These are phyloP conservation scores for Capitulum mitella DNA, from an alignment of 2,888 invertebrate species.

Conservation along the genomic window DNA sequence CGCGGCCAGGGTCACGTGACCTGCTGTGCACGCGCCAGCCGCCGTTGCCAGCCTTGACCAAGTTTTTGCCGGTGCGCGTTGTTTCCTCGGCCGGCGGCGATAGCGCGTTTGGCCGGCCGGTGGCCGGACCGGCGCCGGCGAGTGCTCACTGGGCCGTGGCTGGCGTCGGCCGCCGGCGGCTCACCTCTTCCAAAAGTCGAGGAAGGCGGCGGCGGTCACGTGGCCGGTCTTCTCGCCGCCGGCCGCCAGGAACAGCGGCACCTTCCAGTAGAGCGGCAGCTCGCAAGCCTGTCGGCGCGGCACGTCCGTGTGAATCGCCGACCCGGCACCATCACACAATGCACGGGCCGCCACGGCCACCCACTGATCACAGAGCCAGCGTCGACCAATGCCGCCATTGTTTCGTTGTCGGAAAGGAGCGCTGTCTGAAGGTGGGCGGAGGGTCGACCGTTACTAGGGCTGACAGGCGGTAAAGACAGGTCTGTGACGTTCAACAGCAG, in stretches of 20 bases:
- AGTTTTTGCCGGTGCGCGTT: neutral
- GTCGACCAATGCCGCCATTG: too few relatives aligned
- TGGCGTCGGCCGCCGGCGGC: constrained; percentile 38
- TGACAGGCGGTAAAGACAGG: too few relatives aligned
- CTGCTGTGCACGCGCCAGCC: neutral
- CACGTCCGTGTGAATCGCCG: too few relatives aligned
- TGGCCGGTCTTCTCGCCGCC: constrained; percentile 64
- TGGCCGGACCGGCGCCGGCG: neutral
- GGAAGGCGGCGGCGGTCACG: constrained; percentile 73
- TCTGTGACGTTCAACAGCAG: too few relatives aligned
- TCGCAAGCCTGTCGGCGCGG: constrained; percentile 66
- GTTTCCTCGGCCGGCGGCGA: neutral
- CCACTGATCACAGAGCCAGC: too few relatives aligned
- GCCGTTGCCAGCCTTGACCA: neutral
- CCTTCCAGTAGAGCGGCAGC: constrained; percentile 93
- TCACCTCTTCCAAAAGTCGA: constrained; percentile 90
- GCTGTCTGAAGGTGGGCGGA: too few relatives aligned
- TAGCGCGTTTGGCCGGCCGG: neutral
- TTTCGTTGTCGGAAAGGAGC: too few relatives aligned
- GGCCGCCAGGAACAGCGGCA: constrained; percentile 82
- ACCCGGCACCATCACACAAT: neutral
- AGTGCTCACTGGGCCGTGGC: neutral
- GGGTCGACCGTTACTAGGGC: too few relatives aligned
- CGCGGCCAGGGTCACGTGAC: constrained; percentile 5
- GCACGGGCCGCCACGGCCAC: neutral